Base-by-base conservation (phyloP, 2,888 invertebrate species). In the Phasia obesa region DNA sequence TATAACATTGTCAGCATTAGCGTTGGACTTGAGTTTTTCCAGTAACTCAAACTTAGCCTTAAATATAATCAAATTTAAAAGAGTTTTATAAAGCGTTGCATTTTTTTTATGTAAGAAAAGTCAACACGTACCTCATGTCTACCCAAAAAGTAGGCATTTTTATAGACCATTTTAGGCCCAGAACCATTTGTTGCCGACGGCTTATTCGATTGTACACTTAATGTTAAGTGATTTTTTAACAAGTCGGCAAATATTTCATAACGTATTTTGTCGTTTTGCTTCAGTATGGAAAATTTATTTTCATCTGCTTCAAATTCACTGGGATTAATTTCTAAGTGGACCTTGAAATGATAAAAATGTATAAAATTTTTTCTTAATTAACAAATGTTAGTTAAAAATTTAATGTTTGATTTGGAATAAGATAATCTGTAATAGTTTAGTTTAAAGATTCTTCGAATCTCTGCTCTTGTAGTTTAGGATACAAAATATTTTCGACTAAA, bases 301-400 rank as follows among this genome's bases (percentile, higher is more conserved):
- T 94, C 94, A 84, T 94, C 94, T 35, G 92, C 92, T 87, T 94
- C 94, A 87, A 94, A 94, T 86, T 94, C 93, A 60, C 90, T 92
- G 0, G 96, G 96, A 90, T 95, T 95, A 0, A 95, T 94, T 91
- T 97, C 97, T 86, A 97, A 92, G 89, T 97, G 96, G 57, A 97
- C 96, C 94, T 97, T 90, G 7, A 89, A 80, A 76, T 80, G 67
- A 75, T 31, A 80, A 67, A 75, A 57, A 4, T 25, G 5, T 31
- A 27, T 17, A 55, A 55, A 25, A 38, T 27, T 42, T 42, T 42
- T 15, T 15, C 13, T 42, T 42, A 11, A 2, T 4, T 15, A 42
- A 42, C 1, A 27, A 35, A 5, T 9, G 9, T 2, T 11, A 9
- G 35, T 1, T 1, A 0, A 35, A 11, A 2, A 11, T 11, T 11